phyloP scores from a whole-genome alignment of 2,888 invertebrate genomes.

The Cheilosia urbana region DNA sequence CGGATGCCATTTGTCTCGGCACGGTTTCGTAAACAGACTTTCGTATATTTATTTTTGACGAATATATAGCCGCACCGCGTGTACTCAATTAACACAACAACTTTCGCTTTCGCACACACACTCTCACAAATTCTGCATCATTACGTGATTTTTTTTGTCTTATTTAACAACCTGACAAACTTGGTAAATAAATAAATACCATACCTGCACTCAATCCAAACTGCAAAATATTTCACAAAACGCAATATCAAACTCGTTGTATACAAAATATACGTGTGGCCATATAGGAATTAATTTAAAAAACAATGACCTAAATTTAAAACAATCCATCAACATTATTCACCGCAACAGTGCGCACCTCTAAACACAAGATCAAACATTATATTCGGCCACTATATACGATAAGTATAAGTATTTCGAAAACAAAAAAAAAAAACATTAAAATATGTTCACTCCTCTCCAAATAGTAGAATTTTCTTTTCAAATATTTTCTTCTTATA shows the following conservation, averaged over 20 bases:
- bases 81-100: slow-evolving; percentile 66
- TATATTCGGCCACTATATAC: slow-evolving; percentile 24
- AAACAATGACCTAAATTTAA: slow-evolving; percentile 74
- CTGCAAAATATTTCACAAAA: slow-evolving; percentile 35
- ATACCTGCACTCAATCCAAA: slow-evolving; percentile 31
- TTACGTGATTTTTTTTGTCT: slow-evolving; percentile 50
- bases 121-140: slow-evolving; percentile 50
- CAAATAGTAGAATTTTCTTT: slow-evolving; percentile 66
- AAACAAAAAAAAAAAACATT: slow-evolving; percentile 48
- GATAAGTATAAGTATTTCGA: slow-evolving; percentile 13
- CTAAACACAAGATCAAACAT: slow-evolving; percentile 69
- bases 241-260: slow-evolving; percentile 39
- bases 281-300: slow-evolving; percentile 42
- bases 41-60: slow-evolving; percentile 58
- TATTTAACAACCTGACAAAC: slow-evolving; percentile 18
- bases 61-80: slow-evolving; percentile 62
- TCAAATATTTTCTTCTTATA: slow-evolving; percentile 59
- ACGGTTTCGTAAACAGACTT: slow-evolving; percentile 27
- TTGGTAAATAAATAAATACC: slow-evolving; percentile 1
- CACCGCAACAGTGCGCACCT: slow-evolving; percentile 67
- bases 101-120: slow-evolving; percentile 66
- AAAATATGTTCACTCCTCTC: slow-evolving; percentile 73
- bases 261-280: slow-evolving; percentile 24
- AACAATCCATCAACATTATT: slow-evolving; percentile 72
- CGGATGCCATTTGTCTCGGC: slow-evolving; percentile 53